Evolutionary conservation across 92 coral and sea anemone genomes (phyloP), one percentile per base, ranked within the genome.

Genomic region (Palythoa heliodiscus): DNA sequence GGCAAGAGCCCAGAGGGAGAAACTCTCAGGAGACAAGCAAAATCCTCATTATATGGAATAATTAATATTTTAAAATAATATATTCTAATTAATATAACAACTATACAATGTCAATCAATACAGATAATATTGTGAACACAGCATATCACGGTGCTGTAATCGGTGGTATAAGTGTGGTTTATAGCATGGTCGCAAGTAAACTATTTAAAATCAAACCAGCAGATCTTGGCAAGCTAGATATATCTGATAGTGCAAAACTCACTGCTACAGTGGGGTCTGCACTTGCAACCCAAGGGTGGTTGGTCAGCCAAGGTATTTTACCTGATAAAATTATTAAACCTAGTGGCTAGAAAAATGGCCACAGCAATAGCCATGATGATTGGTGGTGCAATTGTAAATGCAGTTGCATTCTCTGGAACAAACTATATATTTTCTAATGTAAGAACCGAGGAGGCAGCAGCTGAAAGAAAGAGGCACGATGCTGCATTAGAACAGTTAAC

Each of bases 271-370:
- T 74, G 19, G 25, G 78, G 20, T 13, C 20, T 74, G 78, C 78
- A 74, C 78, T 74, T 13, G 78, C 78, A 74, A 74, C 78, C 19
- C 78, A 74, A 74, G 78, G 78, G 25, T 74, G 78, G 78, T 74
- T 74, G 78, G 78, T 74, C 20, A 74, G 25, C 25, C 78, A 74
- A 22, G 78, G 78, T 74, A 74, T 74, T 13, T 22, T 74, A 74
- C 78, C 78, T 13, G 78, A 74, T 74, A 74, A 74, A 74, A 74
- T 74, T 74, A 74, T 74, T 13, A 74, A 74, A 22, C 53, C 78
- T 13, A 74, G 20, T 22, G 78, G 78, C 19, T 74, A 74, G 25
- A 13, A 74, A 74, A 74, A 74, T 74, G 78, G 78, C 47, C 47
- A 40, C 78, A 74, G 25, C 78, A 74, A 74, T 74, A 74, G 78